phyloP scores from a whole-genome alignment of 2,113 vertebrate species.

The Oncorhynchus gorbuscha region DNA sequence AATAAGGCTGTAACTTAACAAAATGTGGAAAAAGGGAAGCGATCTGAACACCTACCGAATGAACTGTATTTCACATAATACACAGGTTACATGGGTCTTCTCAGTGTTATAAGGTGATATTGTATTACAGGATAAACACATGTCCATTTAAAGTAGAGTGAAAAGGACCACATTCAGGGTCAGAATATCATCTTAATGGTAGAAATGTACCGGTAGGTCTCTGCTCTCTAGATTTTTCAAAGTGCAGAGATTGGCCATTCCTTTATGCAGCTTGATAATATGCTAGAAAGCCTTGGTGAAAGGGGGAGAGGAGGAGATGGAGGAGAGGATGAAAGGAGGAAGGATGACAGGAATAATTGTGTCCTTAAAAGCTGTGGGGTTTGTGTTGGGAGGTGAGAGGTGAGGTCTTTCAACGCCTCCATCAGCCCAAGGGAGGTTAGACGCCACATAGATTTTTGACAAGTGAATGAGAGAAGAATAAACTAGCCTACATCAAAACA shows the following conservation, averaged over 20 bases:
- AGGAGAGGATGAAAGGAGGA: slow-evolving; percentile 9
- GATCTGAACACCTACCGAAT: too few relatives aligned
- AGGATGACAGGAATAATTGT: slow-evolving; percentile 34
- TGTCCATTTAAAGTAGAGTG: too few relatives aligned
- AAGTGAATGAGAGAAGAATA: slow-evolving; percentile 36
- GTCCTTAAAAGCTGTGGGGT: slow-evolving; percentile 54
- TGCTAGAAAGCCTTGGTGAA: slow-evolving; percentile 57
- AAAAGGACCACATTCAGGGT: too few relatives aligned
- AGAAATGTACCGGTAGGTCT: too few relatives aligned
- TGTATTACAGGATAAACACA: too few relatives aligned
- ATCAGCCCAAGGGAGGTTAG: slow-evolving; percentile 60
- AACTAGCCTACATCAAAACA: slow-evolving; percentile 48
- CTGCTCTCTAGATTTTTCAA: background rate
- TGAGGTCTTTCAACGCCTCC: slow-evolving; percentile 59
- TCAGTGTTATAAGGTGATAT: too few relatives aligned
- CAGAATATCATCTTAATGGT: too few relatives aligned
- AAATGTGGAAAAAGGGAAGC: too few relatives aligned
- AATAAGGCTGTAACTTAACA: too few relatives aligned
- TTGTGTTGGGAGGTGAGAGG: slow-evolving; percentile 64
- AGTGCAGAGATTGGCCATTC: background rate
- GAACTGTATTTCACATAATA: too few relatives aligned
- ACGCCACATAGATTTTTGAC: slow-evolving; percentile 51
- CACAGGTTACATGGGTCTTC: too few relatives aligned
- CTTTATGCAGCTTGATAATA: slow-evolving; percentile 34
- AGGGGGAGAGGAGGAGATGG: slow-evolving; percentile 15